phyloP scores from a whole-genome alignment of 2,888 invertebrate genomes.

The Standfussiana lucernea region DNA sequence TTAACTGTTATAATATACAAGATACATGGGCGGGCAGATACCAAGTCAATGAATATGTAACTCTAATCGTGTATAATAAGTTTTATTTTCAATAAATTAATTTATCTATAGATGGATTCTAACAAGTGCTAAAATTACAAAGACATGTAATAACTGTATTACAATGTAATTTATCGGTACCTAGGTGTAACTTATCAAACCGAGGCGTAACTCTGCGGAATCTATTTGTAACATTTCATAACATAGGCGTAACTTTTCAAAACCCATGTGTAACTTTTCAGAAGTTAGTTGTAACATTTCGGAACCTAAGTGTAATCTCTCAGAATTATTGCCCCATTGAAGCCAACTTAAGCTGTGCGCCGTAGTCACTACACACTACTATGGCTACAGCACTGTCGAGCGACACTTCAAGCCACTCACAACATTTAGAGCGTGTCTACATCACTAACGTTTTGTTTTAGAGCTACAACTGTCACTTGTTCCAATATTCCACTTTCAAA shows the following conservation, averaged over 20 bases:
- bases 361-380: slow-evolving; percentile 88
- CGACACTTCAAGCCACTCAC: slow-evolving; percentile 86
- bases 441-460: slow-evolving; percentile 43
- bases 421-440: slow-evolving; percentile 62
- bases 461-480: slow-evolving; percentile 42
- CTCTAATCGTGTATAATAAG: slow-evolving; percentile 71
- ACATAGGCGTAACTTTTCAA: slow-evolving; percentile 26
- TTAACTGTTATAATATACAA: slow-evolving; percentile 59
- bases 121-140: slow-evolving; percentile 78
- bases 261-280: slow-evolving; percentile 61
- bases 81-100: slow-evolving; percentile 72
- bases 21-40: slow-evolving; percentile 68
- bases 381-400: slow-evolving; percentile 83
- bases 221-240: slow-evolving; percentile 11
- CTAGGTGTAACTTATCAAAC: slow-evolving; percentile 66
- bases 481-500: not conserved
- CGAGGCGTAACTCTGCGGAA: slow-evolving; percentile 30
- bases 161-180: slow-evolving; percentile 62
- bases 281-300: slow-evolving; percentile 64
- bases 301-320: slow-evolving; percentile 76
- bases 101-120: slow-evolving; percentile 75
- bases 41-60: slow-evolving; percentile 68
- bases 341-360: slow-evolving; percentile 89
- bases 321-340: slow-evolving; percentile 82
- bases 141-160: slow-evolving; percentile 73